Base-by-base conservation (phyloP, 1,140 invertebrate genomes). In the Augochlora pura region DNA sequence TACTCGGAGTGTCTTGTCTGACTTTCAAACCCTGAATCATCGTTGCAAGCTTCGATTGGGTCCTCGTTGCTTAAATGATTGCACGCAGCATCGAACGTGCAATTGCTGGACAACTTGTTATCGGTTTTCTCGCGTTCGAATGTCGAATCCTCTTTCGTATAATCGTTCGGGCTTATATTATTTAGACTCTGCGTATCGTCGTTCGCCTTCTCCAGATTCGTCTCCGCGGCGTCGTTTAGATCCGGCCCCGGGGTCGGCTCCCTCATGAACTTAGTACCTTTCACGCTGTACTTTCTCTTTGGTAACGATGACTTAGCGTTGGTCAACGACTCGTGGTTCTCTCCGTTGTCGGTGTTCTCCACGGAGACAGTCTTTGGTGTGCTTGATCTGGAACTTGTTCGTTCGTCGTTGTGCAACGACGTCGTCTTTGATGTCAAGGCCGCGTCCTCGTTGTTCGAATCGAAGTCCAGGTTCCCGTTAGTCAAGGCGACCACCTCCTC, bases 11-110 rank as follows among this genome's bases (percentile, higher is more conserved):
- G 21, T 14, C 74, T 60, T 1, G 85, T 85, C 59, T 91, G 91
- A 8, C 88, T 90, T 38, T 92, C 91, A 38, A 92, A 88, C 0
- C 90, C 89, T 0, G 90, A 92, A 70, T 92, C 90, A 14, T 92
- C 91, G 25, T 90, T 87, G 9, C 82, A 87, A 5, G 82, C 68
- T 6, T 86, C 80, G 14, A 77, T 80, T 0, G 63, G 32, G 1
- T 72, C 57, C 7, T 86, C 83, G 10, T 87, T 84, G 14, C 18
- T 76, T 1, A 62, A 54, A 7, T 87, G 77, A 39, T 86, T 70
- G 42, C 72, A 71, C 7, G 9, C 42, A 32, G 75, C 74, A 3
- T 88, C 85, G 0, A 62, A 60, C 4, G 64, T 71, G 12, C 64
- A 16, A 6, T 76, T 52, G 0, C 6, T 62, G 25, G 82, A 77